Conservation (phyloP, 2,888 invertebrate genomes). For the Andrena marginata region DNA sequence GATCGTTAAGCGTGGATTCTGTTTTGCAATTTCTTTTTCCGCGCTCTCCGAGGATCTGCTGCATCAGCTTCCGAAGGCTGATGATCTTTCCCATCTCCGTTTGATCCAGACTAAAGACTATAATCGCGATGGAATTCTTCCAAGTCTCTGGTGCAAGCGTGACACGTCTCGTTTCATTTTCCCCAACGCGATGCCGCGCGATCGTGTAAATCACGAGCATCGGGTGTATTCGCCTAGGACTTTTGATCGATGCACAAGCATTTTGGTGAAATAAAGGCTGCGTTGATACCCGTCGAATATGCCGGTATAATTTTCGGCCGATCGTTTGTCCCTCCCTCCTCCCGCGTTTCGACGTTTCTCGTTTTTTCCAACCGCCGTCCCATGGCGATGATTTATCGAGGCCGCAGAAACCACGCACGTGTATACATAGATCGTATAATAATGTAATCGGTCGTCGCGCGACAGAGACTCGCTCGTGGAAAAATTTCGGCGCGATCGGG, state of each 20-base stretch:
- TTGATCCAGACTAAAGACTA: not conserved
- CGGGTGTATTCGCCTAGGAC: constrained; percentile 23
- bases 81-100: not conserved
- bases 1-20: not conserved
- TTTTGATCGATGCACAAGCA: constrained; percentile 52
- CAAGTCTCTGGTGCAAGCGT: no score
- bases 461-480: constrained; percentile 6
- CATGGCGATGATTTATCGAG: constrained; percentile 55
- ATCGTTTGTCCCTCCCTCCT: constrained; percentile 46
- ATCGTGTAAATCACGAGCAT: constrained; percentile 16
- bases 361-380: constrained; percentile 22
- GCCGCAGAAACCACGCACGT: constrained; percentile 47
- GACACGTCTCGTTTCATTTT: no score
- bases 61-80: not conserved
- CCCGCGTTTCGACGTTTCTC: constrained; percentile 41
- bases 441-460: constrained; percentile 43
- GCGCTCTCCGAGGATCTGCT: no score
- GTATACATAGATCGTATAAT: constrained; percentile 33
- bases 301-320: constrained; percentile 58
- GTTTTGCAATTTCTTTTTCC: not conserved
- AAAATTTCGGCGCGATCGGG: constrained; percentile 39
- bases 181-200: not conserved
- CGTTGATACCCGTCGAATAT: constrained; percentile 58
- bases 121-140: no score
- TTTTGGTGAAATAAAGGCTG: constrained; percentile 46